Evolutionary conservation across 2,797 vertebrate species (phyloP).

Genomic region (Leucoraja ocellata): DNA sequence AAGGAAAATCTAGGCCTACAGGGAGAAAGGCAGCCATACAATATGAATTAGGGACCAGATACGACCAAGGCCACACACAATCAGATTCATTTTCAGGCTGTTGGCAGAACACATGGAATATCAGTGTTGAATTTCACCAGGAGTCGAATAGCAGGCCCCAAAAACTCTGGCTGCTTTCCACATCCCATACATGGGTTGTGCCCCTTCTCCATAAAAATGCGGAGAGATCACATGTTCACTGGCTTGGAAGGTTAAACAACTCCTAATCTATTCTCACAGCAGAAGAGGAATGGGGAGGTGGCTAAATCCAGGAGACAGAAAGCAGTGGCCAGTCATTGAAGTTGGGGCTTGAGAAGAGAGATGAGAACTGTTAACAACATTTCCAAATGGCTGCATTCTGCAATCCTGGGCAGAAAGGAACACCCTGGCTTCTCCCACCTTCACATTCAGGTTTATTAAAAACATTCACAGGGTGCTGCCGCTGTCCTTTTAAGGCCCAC

Average conservation of each 20-base stretch:
- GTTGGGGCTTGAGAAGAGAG: not conserved
- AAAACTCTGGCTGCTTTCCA: not conserved
- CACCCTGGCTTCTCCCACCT: not conserved
- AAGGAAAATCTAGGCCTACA: not conserved
- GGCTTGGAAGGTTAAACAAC: not conserved
- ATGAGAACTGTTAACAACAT: not conserved
- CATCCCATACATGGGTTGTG: not conserved
- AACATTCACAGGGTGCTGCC: not conserved
- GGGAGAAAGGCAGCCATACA: slow-evolving; percentile 2
- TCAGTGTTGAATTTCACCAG: not conserved
- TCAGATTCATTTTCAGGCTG: no score
- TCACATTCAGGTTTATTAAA: not conserved
- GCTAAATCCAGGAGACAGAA: not conserved
- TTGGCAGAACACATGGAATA: not conserved
- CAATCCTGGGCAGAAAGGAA: not conserved
- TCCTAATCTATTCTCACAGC: no score
- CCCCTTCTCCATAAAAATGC: not conserved
- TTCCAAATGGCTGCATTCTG: no score
- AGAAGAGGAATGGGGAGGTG: not conserved
- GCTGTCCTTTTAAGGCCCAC: not conserved
- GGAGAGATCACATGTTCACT: no score
- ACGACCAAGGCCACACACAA: no score
- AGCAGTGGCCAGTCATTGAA: not conserved
- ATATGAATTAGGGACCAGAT: slow-evolving; percentile 9
- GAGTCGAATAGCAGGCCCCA: not conserved